Evolutionary conservation across 2,797 vertebrate species (phyloP), one percentile per base, ranked within the genome.

Genomic region (Ptychobarbus kaznakovi): DNA sequence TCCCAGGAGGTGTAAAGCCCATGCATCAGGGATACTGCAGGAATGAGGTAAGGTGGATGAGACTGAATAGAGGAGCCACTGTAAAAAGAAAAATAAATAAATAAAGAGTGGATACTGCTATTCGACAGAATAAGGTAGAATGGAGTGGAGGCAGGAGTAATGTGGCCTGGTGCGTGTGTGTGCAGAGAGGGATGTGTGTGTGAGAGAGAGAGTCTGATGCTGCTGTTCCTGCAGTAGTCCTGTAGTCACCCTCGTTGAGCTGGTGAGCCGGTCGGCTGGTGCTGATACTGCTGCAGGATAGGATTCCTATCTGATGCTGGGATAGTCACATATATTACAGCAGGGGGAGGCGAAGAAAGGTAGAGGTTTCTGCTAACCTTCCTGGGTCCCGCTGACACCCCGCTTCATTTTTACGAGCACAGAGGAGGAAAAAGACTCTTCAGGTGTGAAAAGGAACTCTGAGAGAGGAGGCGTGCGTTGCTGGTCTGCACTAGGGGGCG

Each of bases 91-190:
- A 53, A 53, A 53, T 7, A 53, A 53, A 53, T 53, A 53, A 72
- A 76, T 85, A 40, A 61, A 65, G 63, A 51, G 61, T 6, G 89
- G 91, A 32, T 89, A 92, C 94, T 93, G 92, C 95, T 97, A 95
- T 95, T 96, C 95, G 95, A 93, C 93, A 93, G 92, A 96, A 95
- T 96, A 95, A 95, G 96, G 96, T 96, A 97, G 93, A 93, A 90
- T 92, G 94, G 93, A 93, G 90, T 91, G 92, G 90, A 90, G 58
- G 92, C 92, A 89, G 91, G 93, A 93, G 92, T 91, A 94, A 92
- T 93, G 93, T 94, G 95, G 94, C 94, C 94, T 94, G 93, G 92
- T 85, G 93, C 93, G 81, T 86, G 35, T 88, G 82, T 82, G 28
- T 65, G 51, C 1, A 81, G 42, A 51, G 53, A 10, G 40, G 56